phyloP scores from a whole-genome alignment of 2,797 vertebrate genomes.

The Champsocephalus gunnari region DNA sequence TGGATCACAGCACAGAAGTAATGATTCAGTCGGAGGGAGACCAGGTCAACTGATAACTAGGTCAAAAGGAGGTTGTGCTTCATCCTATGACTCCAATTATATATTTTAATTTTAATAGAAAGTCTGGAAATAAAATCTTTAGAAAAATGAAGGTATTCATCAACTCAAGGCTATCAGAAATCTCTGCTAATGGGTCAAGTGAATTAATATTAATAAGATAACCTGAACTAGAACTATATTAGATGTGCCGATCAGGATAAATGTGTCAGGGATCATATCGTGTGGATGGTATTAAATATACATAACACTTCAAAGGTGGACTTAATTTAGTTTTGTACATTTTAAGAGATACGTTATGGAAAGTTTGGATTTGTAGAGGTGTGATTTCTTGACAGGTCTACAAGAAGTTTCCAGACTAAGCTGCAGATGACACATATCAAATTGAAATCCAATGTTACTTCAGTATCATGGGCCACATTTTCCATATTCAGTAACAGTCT shows the following conservation, averaged over 20 bases:
- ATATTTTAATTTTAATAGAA: slow-evolving; percentile 38
- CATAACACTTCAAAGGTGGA: slow-evolving; percentile 39
- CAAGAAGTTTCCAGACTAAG: slow-evolving; percentile 9
- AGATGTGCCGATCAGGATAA: slow-evolving; percentile 45
- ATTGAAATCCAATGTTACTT: slow-evolving; percentile 25
- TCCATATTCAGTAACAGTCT: slow-evolving; percentile 34
- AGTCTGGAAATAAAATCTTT: slow-evolving; percentile 43
- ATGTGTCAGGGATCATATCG: slow-evolving; percentile 43
- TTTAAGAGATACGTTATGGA: slow-evolving; percentile 10
- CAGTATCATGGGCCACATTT: slow-evolving; percentile 21
- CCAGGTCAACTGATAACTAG: slow-evolving; percentile 77
- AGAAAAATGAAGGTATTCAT: slow-evolving; percentile 26
- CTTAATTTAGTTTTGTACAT: slow-evolving; percentile 32
- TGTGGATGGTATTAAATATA: slow-evolving; percentile 47
- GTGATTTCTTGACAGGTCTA: slow-evolving; percentile 32
- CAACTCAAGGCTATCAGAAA: slow-evolving; percentile 43
- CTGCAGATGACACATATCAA: slow-evolving; percentile 11
- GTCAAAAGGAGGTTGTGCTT: slow-evolving; percentile 72
- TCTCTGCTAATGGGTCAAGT: slow-evolving; percentile 50
- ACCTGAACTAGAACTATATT: slow-evolving; percentile 44
- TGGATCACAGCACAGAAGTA: slow-evolving; percentile 67
- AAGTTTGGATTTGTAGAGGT: slow-evolving; percentile 2
- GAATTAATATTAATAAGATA: slow-evolving; percentile 66
- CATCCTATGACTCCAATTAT: slow-evolving; percentile 55
- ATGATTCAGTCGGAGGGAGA: slow-evolving; percentile 69